These are phyloP conservation scores for Leptopilina myrica DNA, from an alignment of 2,888 invertebrate species.

Conservation along the genomic window DNA sequence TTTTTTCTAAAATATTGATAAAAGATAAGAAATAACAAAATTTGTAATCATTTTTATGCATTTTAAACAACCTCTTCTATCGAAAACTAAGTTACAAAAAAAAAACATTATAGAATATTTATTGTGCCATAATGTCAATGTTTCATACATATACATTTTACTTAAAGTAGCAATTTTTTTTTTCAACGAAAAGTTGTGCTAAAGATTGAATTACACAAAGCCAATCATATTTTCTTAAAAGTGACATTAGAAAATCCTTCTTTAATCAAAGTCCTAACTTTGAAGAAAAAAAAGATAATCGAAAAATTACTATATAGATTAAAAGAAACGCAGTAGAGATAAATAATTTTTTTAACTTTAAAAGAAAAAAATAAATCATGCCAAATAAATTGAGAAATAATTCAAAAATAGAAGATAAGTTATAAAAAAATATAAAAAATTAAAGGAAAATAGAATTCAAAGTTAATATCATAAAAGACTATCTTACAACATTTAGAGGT, in stretches of 20 bases:
- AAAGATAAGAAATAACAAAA: too few relatives aligned
- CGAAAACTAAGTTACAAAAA: too few relatives aligned
- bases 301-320: conserved; percentile 26
- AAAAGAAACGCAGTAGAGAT: conserved; percentile 3
- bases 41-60: too few relatives aligned
- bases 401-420: background rate
- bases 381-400: conserved; percentile 8
- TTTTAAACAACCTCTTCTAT: too few relatives aligned
- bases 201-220: conserved; percentile 12
- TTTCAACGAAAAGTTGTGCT: too few relatives aligned
- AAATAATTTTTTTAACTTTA: background rate
- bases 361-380: conserved; percentile 17
- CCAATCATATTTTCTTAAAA: background rate
- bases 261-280: conserved; percentile 4
- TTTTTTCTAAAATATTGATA: too few relatives aligned
- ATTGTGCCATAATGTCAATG: background rate
- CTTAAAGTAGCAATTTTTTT: too few relatives aligned
- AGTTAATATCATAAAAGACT: conserved; percentile 34
- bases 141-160: background rate
- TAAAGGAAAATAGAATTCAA: too few relatives aligned
- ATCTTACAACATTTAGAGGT: conserved; percentile 51
- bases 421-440: background rate
- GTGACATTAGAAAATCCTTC: background rate
- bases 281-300: background rate
- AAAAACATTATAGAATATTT: too few relatives aligned